These are phyloP conservation scores for Tetramorium bicarinatum DNA, from an alignment of 2,888 invertebrate genomes.

Conservation along the genomic window DNA sequence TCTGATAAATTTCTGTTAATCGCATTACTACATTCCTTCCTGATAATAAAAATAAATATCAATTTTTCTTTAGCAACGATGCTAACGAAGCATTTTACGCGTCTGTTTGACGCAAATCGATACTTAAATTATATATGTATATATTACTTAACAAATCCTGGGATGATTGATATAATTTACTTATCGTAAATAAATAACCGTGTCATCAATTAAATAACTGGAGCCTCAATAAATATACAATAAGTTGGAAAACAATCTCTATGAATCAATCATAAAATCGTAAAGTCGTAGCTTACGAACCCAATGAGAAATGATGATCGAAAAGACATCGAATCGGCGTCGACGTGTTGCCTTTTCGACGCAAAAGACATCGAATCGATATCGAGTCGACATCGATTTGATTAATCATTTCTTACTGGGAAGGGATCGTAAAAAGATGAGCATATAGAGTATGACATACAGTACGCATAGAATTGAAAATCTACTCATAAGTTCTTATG, in stretches of 20 bases:
- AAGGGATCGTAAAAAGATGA: no score
- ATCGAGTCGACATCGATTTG: no score
- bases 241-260: neutral
- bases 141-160: neutral
- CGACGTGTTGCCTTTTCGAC: no score
- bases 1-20: constrained; percentile 9
- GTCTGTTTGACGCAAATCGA: neutral
- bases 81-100: neutral
- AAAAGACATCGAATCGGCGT: no score
- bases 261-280: no score
- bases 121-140: neutral
- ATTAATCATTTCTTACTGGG: no score
- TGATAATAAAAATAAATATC: constrained; percentile 4
- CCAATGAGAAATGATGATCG: no score
- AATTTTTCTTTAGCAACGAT: neutral
- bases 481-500: no score
- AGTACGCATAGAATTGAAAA: no score
- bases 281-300: no score
- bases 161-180: neutral
- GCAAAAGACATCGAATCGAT: no score
- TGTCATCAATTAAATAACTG: neutral
- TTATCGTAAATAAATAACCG: neutral
- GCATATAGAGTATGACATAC: no score
- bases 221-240: neutral
- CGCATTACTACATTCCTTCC: neutral